Base-by-base conservation (phyloP, 1,140 invertebrate species). In the Plutomurus gul region DNA sequence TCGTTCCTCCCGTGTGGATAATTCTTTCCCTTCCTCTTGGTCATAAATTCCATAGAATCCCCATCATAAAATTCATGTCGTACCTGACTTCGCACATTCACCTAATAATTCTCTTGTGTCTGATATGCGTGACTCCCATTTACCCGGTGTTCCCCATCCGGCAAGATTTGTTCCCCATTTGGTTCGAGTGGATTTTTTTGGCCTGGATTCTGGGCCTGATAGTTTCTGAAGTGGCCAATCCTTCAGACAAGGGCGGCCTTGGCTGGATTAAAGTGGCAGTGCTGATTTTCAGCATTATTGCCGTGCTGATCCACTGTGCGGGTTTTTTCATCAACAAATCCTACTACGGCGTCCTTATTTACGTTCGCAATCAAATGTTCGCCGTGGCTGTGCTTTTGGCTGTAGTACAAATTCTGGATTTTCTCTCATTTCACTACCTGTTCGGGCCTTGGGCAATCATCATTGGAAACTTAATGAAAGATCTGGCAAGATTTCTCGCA, bases 31-130 rank as follows among this genome's bases (percentile, higher is more conserved):
- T 99, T 82, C 97, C 97, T 11, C 88, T 99, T 82, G 95, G 95
- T 22, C 51, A 60, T 22, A 94, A 94, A 86, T 98, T 97, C 87
- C 95, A 96, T 89, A 96, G 95, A 89, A 87, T 90, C 13, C 98
- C 98, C 18, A 98, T 99, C 82, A 98, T 99, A 84, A 99, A 99
- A 88, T 99, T 99, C 87, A 98, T 99, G 94, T 97, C 96, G 13
- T 98, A 99, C 87, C 90, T 99, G 60, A 98, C 97, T 0, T 98
- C 97, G 0, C 98, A 99, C 88, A 92, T 99, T 82, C 98, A 98
- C 87, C 91, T 99, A 72, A 98, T 99, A 92, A 87, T 96, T 60
- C 92, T 99, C 81, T 91, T 99, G 81, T 90, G 93, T 73, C 88
- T 98, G 73, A 95, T 95, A n/a, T 94, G 93, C 36, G 96, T 98